These are phyloP conservation scores for Hyperoodon ampullatus DNA, from an alignment of 2,113 vertebrate species.

Conservation along the genomic window DNA sequence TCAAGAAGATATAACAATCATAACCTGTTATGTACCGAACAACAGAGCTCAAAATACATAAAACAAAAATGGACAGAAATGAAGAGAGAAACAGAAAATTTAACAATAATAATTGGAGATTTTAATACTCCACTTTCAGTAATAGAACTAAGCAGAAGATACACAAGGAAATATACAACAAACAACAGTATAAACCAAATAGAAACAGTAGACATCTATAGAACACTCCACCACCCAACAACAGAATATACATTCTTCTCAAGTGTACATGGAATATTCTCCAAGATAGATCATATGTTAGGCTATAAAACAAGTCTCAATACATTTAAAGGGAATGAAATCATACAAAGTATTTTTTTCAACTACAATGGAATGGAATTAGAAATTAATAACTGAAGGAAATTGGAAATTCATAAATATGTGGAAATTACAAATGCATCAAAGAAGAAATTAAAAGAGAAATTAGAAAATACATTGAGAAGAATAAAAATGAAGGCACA, in stretches of 20 bases:
- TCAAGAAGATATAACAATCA: neutral
- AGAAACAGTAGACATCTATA: neutral
- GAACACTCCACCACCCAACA: neutral
- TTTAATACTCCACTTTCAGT: neutral
- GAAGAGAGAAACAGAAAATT: neutral
- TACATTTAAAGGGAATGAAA: neutral
- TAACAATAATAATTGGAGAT: neutral
- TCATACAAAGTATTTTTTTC: neutral
- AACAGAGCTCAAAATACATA: neutral
- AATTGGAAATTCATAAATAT: neutral
- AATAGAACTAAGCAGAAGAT: neutral
- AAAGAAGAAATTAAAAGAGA: slow-evolving; percentile 18
- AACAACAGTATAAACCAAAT: neutral
- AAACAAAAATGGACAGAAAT: neutral
- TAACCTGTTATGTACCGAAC: neutral
- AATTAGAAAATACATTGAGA: neutral
- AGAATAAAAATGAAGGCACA: neutral
- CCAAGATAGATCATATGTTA: neutral
- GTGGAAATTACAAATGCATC: neutral
- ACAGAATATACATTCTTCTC: neutral
- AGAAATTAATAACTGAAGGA: neutral
- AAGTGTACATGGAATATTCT: neutral
- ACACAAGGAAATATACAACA: neutral
- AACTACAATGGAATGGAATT: neutral
- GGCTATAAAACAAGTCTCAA: neutral